Evolutionary conservation across 2,888 invertebrate genomes (phyloP).

Genomic region (Liopterus haemorrhoidalis): DNA sequence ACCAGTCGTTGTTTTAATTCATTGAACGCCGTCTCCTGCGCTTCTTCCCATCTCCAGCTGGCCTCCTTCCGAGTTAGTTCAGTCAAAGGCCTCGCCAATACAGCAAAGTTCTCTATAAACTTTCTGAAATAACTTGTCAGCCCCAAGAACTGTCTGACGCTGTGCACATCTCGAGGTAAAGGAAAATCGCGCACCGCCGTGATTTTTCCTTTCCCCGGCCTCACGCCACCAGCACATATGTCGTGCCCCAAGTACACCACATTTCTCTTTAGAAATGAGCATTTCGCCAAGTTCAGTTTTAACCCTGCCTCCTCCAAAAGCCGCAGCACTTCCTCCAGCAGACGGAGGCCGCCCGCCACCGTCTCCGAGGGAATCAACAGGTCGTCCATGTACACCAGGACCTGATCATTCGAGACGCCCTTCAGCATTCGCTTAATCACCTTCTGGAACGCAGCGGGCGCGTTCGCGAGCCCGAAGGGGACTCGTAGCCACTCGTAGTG

Average conservation of each 20-base stretch:
- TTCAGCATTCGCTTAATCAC: background rate
- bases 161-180: constrained; percentile 17
- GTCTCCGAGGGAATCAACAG: constrained; percentile 12
- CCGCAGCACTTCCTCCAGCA: constrained; percentile 2
- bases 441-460: too few species aligned
- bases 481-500: constrained; percentile 30
- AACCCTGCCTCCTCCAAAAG: constrained; percentile 14
- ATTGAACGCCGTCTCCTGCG: constrained; percentile 1
- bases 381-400: constrained; percentile 10
- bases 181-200: constrained; percentile 23
- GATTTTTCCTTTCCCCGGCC: constrained; percentile 24
- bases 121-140: constrained; percentile 9
- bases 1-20: too few species aligned
- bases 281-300: constrained; percentile 25
- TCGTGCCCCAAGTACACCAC: constrained; percentile 23
- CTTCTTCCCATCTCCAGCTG: background rate
- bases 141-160: constrained; percentile 20
- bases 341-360: constrained; percentile 14
- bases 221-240: constrained; percentile 20
- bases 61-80: background rate
- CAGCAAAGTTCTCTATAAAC: constrained; percentile 10
- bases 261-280: constrained; percentile 23
- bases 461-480: constrained; percentile 34
- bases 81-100: constrained; percentile 1
- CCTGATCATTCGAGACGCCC: constrained; percentile 17